Base-by-base conservation (phyloP, 2,113 vertebrate species). In the Ancistrus triradiatus region DNA sequence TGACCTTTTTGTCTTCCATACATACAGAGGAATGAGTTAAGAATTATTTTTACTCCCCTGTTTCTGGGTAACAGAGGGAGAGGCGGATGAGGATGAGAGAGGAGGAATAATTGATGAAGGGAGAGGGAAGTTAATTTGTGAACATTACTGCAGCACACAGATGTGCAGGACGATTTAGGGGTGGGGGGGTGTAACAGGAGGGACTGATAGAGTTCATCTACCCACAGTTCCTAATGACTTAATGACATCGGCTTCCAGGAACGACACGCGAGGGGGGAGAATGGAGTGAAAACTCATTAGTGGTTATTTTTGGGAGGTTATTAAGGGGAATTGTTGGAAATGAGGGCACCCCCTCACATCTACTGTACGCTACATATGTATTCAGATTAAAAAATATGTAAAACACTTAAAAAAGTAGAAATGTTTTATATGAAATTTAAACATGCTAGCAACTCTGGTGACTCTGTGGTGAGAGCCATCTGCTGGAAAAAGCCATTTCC, bases 211-310 rank as follows among this genome's bases (percentile, higher is more conserved):
- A n/a, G 19, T 14, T 56, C 11, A 13, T 58, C 63, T 72, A 31
- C 52, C 27, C 42, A 63, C 49, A 72, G 51, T 62, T 50, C 44
- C 58, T 44, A 63, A 66, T 57, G 46, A 62, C 63, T 51, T 58
- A 51, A 72, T 63, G 55, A 72, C 55, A 42, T 64, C 43, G 14
- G 38, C 59, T 67, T 67, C 63, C 63, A 72, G 44, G 58, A 67
- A 72, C 52, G 28, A 22, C 33, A 52, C 35, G 47, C 21, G 59
- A 49, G 35, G 47, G 43, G 50, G 38, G 52, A 53, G 40, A 61
- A 60, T 14, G 24, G 44, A 22, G 33, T n/a, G 19, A 43, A 35
- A 40, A 35, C 47, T 50, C 37, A 31, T 66, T 58, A 49, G 24
- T 8, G 27, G 44, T 66, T 66, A 60, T 66, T 66, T 66, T 71